phyloP scores from a whole-genome alignment of 2,888 invertebrate genomes.

The Spatulosminthurus flaviceps region DNA sequence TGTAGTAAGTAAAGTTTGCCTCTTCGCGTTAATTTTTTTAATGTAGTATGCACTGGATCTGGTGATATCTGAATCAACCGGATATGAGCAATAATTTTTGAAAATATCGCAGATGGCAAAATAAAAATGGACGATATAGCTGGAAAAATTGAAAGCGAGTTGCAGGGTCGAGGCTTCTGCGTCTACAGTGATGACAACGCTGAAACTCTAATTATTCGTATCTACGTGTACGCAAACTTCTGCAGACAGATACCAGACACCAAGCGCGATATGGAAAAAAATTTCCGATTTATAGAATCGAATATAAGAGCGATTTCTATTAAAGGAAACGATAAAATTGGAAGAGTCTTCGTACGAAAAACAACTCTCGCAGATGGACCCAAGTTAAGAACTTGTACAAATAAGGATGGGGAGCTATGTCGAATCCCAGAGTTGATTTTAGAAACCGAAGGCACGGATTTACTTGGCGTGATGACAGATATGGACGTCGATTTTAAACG shows the following conservation, averaged over 20 bases:
- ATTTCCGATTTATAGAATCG: background rate
- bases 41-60: background rate
- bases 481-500: slow-evolving; percentile 96
- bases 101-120: slow-evolving; percentile 92
- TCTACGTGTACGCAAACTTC: slow-evolving; percentile 83
- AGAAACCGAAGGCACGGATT: slow-evolving; percentile 98
- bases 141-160: slow-evolving; percentile 98
- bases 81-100: too few relatives aligned
- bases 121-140: slow-evolving; percentile 99
- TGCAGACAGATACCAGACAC: slow-evolving; percentile 85
- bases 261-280: slow-evolving; percentile 72
- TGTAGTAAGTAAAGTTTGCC: background rate
- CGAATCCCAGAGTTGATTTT: slow-evolving; percentile 91
- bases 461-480: slow-evolving; percentile 98
- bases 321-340: slow-evolving; percentile 96
- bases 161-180: slow-evolving; percentile 98
- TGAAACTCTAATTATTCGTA: slow-evolving; percentile 95
- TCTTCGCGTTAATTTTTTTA: background rate
- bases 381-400: slow-evolving; percentile 77
- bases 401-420: background rate
- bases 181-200: slow-evolving; percentile 99
- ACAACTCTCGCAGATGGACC: slow-evolving; percentile 88
- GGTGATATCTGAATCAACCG: background rate
- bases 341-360: slow-evolving; percentile 98
- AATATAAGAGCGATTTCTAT: slow-evolving; percentile 77